Base-by-base conservation (phyloP, 2,888 invertebrate genomes). In the Mythimna lalbum region DNA sequence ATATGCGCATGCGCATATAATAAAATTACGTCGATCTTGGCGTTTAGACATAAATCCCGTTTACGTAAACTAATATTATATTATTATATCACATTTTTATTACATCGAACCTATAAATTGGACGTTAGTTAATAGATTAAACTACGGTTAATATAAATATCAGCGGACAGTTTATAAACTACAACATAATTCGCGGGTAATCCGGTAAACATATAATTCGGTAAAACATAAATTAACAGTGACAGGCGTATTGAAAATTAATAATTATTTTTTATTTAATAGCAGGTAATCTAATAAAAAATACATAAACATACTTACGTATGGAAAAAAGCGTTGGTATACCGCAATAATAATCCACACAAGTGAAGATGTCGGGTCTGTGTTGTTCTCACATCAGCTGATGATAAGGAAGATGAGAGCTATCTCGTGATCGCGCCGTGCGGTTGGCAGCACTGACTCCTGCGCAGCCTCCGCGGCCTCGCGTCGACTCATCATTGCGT, bases 341-440 rank as follows among this genome's bases (percentile, higher is more conserved):
- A 79, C 82, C 80, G 78, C 78, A 77, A 83, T 81, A 82, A 88
- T 85, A 87, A 87, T 83, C 82, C 78, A 85, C 85, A 78, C 78
- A 82, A 89, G 82, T 85, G 85, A 73, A 79, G 73, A 78, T 77
- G 76, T 88, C 89, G 89, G 89, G 90, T 75, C 80, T 84, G 73
- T 82, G 84, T 85, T 87, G 88, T 91, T 91, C 80, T 84, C 81
- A 86, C 89, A 93, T 94, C 94, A 94, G 93, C 94, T 93, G 94
- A 93, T 94, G 93, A 95, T 94, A 95, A 94, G 91, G 92, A 92
- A 93, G 93, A 93, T 90, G 93, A 89, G 91, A 89, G 88, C 83
- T 90, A 94, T 94, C 95, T 95, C 95, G 95, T 95, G 95, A 95
- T 94, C 88, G 82, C 81, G 83, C 82, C 86, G 91, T 85, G 59